Base-by-base conservation (phyloP, 2,888 invertebrate species). In the Ashinkailepas kermadecensis region DNA sequence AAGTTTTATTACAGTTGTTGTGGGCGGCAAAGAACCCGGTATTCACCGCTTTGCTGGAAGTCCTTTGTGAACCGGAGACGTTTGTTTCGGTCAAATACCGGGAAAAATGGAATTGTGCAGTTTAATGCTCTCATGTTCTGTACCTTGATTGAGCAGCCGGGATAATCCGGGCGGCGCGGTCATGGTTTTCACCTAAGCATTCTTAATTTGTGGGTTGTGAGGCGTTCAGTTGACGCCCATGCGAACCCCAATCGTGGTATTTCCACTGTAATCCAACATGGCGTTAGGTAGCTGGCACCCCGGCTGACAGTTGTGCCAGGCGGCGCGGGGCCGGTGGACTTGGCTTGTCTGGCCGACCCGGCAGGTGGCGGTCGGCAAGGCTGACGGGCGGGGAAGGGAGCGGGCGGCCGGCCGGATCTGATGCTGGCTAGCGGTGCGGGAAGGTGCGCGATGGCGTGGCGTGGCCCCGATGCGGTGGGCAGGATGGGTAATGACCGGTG, bases 211-310 rank as follows among this genome's bases (percentile, higher is more conserved):
- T 39, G 4, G 4, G 39, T 39, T 39, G 39, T 39, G 4, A 39
- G 4, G 39, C 39, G 39, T 39, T 39, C 39, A 39, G 39, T 39
- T 39, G 39, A 39, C 39, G 39, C 39, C 39, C 39, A 39, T 39
- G 4, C 1, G 39, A 39, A 39, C 39, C 39, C 39, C 39, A 39
- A 74, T 8, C 54, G 74, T 18, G 25, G 54, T 54, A 74, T 74
- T 74, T 74, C 18, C 74, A 6, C 74, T 7, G 13, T 13, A 74
- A 74, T 74, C 74, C 74, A 74, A 74, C 74, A 74, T 74, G 74
- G 74, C 74, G 74, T 7, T 70, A 13, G 13, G 7, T 9, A 23
- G 74, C 39, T 39, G 39, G 54, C 54, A 18, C 74, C 54, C 1
- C 39, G 18, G 25, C 23, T 25, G 74, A 74, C 74, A 13, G 10